A percentile compares a stretch with the other conserved stretches of the same genome.
These are phyloP conservation scores for Whitmania pigra DNA, from an alignment of 1,140 invertebrate species.

Conservation along the genomic window DNA sequence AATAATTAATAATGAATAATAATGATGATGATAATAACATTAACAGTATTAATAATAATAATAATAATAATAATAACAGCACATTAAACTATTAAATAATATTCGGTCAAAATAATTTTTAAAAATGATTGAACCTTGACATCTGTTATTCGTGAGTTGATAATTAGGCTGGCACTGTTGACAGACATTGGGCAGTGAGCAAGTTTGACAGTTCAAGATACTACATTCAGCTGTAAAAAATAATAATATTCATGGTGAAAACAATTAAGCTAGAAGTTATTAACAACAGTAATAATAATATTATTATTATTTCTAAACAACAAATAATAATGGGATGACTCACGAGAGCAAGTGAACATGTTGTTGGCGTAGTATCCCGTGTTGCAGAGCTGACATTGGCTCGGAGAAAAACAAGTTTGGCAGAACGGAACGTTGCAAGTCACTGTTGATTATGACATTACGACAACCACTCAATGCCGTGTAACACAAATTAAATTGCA, in stretches of 20 bases:
- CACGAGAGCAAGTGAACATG: neutral
- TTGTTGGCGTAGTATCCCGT: neutral
- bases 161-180: no score
- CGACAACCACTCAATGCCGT: no score
- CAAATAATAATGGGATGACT: neutral
- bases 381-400: neutral
- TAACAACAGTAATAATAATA: no score
- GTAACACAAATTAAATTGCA: no score
- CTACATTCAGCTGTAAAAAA: no score
- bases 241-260: no score
- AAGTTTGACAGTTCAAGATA: no score
- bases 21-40: slow-evolving; percentile 1
- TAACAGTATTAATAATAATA: slow-evolving; percentile 1
- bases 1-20: no score
- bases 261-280: no score
- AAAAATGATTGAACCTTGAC: neutral
- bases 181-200: no score
- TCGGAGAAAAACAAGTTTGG: neutral
- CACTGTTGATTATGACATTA: neutral
- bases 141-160: neutral
- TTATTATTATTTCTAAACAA: no score
- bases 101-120: neutral
- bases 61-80: neutral
- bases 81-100: no score
- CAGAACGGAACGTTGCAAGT: neutral